Percentiles rank a stretch among this genome's conserved stretches.
These are phyloP conservation scores for Canis aureus DNA, from an alignment of 2,113 vertebrate genomes.

Conservation along the genomic window DNA sequence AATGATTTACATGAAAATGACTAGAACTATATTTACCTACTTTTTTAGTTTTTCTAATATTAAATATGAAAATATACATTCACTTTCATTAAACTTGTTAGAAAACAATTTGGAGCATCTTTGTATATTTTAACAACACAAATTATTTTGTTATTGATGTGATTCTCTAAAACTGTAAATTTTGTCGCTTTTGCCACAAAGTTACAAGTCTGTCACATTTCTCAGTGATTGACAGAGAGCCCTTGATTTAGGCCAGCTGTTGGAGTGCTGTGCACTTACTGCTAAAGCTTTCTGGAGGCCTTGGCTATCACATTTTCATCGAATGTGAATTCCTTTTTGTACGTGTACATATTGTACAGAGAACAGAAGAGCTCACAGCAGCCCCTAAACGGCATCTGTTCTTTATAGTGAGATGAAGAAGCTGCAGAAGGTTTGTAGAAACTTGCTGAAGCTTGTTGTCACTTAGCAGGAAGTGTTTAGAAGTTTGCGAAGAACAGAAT, in stretches of 20 bases:
- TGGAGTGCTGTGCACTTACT: conserved; percentile 68
- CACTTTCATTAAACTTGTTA: conserved; percentile 76
- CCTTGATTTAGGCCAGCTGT: conserved; percentile 85
- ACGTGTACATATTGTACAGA: conserved; percentile 86
- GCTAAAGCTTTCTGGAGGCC: conserved; percentile 81
- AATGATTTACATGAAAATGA: conserved; percentile 58
- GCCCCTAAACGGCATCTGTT: conserved; percentile 89
- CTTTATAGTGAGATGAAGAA: conserved; percentile 90
- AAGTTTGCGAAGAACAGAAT: conserved; percentile 92
- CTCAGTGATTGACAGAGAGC: conserved; percentile 83
- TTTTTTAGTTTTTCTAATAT: conserved; percentile 71
- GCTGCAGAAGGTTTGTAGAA: conserved; percentile 92
- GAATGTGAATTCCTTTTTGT: conserved; percentile 81
- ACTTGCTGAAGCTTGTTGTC: conserved; percentile 92
- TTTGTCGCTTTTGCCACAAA: conserved; percentile 81
- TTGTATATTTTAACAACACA: conserved; percentile 81
- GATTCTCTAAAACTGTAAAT: conserved; percentile 79
- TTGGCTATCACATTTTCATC: conserved; percentile 86
- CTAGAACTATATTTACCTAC: conserved; percentile 33
- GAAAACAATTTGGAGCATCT: conserved; percentile 77
- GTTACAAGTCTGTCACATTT: conserved; percentile 80
- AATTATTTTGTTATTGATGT: conserved; percentile 84
- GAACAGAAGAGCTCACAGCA: conserved; percentile 89
- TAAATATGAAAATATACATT: conserved; percentile 79
- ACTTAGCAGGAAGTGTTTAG: conserved; percentile 92